Evolutionary conservation across 2,797 vertebrate species (phyloP), one percentile per base, ranked within the genome.

Genomic region (Austrolebias charrua): DNA sequence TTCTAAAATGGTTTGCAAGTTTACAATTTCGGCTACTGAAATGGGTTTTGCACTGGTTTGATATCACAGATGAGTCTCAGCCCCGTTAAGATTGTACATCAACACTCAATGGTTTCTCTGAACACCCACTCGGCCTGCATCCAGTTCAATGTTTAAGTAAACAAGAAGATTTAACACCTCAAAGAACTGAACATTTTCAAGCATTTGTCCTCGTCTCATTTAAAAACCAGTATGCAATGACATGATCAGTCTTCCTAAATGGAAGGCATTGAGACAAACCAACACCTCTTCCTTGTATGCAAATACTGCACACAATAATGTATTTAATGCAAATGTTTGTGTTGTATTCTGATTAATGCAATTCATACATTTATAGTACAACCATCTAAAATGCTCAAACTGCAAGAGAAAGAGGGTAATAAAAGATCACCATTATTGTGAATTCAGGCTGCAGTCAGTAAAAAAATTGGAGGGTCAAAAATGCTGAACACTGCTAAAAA

Each of bases 331-430:
- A 82, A 86, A 85, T 85, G 53, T 45, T 84, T 71, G 78, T 70
- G 64, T 80, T 40, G 20, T 74, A 66, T 80, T 69, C 86, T 82
- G 82, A 73, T 52, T 72, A 78, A 86, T 82, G 76, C 73, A 76
- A 85, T 78, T 83, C 51, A 78, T 77, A 48, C 82, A 81, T 80
- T 80, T 84, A 47, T 75, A 75, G 74, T 66, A 81, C 63, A 75
- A 58, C 73, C 67, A 78, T 83, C 63, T 60, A 73, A 80, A 79
- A 86, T 85, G 78, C 78, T 76, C 84, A 73, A 74, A 79, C 82
- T 75, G 20, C 66, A 18, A 58, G 72, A 64, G 18, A 20, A 24
- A 24, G 58, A 74, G 80, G 74, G 68, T 40, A 40, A 66, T 79
- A 77, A 71, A n/a, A 49, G 47, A 64, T 59, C 66, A 59, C 54